Conservation (phyloP, 1,140 invertebrate genomes). For the Hycleus phaleratus region DNA sequence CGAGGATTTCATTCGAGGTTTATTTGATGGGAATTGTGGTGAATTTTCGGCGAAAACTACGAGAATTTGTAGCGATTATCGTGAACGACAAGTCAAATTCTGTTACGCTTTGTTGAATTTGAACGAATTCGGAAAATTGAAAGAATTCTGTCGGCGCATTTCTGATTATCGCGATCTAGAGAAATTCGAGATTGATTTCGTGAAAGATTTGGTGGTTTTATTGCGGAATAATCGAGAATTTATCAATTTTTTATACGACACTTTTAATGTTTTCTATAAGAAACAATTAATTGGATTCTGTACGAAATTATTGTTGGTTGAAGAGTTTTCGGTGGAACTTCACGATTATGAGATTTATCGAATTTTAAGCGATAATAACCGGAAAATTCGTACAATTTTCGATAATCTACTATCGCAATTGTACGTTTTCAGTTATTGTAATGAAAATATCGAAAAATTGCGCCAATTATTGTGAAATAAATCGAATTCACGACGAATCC, state of each 20-base stretch:
- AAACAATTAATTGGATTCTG: constrained; percentile 14
- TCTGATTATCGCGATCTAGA: constrained; percentile 5
- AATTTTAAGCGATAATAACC: not conserved
- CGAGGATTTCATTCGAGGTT: constrained; percentile 15
- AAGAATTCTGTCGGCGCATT: constrained; percentile 6
- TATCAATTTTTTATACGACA: constrained; percentile 8
- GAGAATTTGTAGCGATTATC: not conserved
- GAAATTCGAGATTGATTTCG: constrained; percentile 15
- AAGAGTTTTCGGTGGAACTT: constrained; percentile 9
- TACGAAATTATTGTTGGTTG: constrained; percentile 15
- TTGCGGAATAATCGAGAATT: constrained; percentile 1
- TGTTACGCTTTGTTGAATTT: constrained; percentile 16
- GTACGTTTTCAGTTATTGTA: constrained; percentile 23
- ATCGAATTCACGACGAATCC: no score
- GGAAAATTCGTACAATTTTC: constrained; percentile 1
- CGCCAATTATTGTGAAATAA: constrained; percentile 7
- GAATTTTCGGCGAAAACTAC: not conserved
- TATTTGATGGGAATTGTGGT: not conserved
- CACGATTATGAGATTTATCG: constrained; percentile 9
- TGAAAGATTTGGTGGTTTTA: constrained; percentile 5
- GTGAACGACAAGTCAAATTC: constrained; percentile 19
- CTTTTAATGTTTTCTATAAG: constrained; percentile 18
- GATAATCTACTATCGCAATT: constrained; percentile 19
- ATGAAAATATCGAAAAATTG: constrained; percentile 22
- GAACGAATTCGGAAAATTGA: not conserved